Percentiles rank a stretch among this genome's conserved stretches.
Conservation (phyloP, 2,888 invertebrate species). For the Pseudococcus longispinus region DNA sequence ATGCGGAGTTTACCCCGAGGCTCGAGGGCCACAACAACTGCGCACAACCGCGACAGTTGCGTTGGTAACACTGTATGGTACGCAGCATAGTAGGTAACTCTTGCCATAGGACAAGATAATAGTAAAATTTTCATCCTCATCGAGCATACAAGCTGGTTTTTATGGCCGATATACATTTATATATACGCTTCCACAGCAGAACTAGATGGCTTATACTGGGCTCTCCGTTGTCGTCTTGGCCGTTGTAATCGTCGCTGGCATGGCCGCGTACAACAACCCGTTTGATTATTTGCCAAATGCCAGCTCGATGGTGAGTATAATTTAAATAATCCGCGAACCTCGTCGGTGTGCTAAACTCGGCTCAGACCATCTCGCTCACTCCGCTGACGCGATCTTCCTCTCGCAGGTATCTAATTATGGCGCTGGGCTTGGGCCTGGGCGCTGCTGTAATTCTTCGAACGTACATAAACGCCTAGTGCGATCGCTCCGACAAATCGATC, state of each 20-base stretch:
- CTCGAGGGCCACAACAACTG: neutral
- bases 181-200: neutral
- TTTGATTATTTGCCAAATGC: conserved; percentile 34
- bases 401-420: neutral
- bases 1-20: neutral
- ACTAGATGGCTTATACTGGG: neutral
- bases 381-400: neutral
- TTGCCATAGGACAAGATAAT: neutral
- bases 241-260: too few species aligned
- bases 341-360: too few species aligned
- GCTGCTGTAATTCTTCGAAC: neutral
- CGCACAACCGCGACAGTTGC: neutral
- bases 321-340: neutral
- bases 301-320: neutral
- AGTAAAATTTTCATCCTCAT: neutral
- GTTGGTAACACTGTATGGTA: neutral
- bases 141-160: neutral
- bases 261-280: neutral
- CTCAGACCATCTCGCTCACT: neutral
- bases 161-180: neutral
- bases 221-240: neutral
- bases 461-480: neutral
- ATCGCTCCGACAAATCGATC: neutral
- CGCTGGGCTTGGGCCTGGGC: neutral
- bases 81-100: neutral